Conservation (phyloP, 1,140 invertebrate species). For the Eufriesea mexicana region DNA sequence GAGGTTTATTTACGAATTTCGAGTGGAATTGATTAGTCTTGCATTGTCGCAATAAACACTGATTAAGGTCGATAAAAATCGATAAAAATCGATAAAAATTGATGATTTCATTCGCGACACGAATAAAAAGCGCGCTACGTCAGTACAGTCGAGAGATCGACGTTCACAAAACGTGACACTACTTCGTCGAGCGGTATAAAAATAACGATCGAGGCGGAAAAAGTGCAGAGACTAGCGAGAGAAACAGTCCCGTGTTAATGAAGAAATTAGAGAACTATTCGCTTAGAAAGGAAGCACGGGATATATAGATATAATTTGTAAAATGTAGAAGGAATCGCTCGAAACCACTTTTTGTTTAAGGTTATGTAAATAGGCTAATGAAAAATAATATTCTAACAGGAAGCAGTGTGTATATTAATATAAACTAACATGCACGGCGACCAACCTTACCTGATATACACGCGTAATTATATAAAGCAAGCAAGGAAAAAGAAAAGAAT, state of each 20-base stretch:
- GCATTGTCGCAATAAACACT: no score
- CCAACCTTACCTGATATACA: neutral
- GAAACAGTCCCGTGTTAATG: no score
- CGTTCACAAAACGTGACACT: neutral
- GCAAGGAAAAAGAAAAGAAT: neutral
- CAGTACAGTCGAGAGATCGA: constrained; percentile 13
- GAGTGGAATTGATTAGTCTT: neutral
- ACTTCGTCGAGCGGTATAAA: neutral
- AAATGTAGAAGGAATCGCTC: neutral
- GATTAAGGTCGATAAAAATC: neutral
- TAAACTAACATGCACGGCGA: neutral
- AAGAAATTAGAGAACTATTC: no score
- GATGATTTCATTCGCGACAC: neutral
- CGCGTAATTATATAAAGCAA: neutral
- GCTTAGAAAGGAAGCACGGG: no score
- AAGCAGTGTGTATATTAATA: neutral
- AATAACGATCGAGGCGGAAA: neutral
- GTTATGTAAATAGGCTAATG: neutral
- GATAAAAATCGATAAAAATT: constrained; percentile 1
- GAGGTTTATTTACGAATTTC: neutral
- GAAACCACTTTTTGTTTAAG: neutral
- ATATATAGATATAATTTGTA: neutral
- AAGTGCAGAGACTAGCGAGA: no score
- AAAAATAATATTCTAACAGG: neutral
- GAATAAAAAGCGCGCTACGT: neutral